phyloP scores from a whole-genome alignment of 2,797 vertebrate genomes.

The Danio kyathit region DNA sequence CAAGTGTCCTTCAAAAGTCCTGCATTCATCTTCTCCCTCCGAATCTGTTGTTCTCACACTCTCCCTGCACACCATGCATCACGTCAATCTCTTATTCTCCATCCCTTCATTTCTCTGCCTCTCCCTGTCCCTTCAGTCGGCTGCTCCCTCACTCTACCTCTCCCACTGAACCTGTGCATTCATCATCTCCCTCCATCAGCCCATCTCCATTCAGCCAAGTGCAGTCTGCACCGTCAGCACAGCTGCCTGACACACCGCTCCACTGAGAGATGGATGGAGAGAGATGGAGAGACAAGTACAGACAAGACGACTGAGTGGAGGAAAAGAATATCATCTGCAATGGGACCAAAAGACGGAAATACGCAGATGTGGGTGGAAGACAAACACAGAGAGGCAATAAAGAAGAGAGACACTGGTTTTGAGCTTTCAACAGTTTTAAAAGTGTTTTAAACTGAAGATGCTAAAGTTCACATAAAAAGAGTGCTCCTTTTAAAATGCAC shows the following conservation, averaged over 20 bases:
- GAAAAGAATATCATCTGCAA: slow-evolving; percentile 31
- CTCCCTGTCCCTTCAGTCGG: background rate
- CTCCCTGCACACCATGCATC: slow-evolving; percentile 3
- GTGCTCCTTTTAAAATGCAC: too few species aligned
- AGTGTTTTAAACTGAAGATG: background rate
- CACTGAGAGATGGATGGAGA: slow-evolving; percentile 31
- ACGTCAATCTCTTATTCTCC: slow-evolving; percentile 20
- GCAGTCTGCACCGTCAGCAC: slow-evolving; percentile 56
- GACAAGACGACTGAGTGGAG: slow-evolving; percentile 17
- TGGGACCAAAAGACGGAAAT: background rate
- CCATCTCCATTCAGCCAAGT: slow-evolving; percentile 44
- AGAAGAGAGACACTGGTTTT: background rate
- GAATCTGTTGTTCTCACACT: slow-evolving; percentile 21
- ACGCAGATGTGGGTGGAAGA: slow-evolving; percentile 4
- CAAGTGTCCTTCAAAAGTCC: slow-evolving; percentile 37
- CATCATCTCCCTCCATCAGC: slow-evolving; percentile 51
- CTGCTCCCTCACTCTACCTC: slow-evolving; percentile 30
- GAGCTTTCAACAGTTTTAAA: background rate
- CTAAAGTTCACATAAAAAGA: background rate
- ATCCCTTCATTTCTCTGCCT: slow-evolving; percentile 19
- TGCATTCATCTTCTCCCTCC: background rate
- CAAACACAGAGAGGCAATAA: background rate
- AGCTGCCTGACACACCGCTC: slow-evolving; percentile 7
- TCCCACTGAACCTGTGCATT: slow-evolving; percentile 47
- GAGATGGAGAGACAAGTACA: slow-evolving; percentile 45